These are phyloP conservation scores for Cryptoleucopteryx plumbea DNA, from an alignment of 2,113 vertebrate species.

Conservation along the genomic window DNA sequence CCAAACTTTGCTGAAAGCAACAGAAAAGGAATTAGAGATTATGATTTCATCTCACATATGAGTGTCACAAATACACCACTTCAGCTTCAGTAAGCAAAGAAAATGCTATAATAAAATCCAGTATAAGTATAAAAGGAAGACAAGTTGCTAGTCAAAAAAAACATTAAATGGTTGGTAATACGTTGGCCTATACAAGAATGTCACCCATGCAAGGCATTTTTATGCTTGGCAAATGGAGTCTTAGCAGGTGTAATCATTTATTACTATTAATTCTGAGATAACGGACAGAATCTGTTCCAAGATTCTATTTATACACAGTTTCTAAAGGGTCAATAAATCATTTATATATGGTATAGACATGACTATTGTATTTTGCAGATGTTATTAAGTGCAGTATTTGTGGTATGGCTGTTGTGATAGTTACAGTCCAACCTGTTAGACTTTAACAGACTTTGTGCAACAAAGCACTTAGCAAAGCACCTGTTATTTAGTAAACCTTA, in stretches of 20 bases:
- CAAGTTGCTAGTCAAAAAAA: neutral
- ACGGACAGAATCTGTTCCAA: neutral
- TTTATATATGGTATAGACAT: neutral
- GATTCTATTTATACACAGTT: neutral
- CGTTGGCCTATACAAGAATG: neutral
- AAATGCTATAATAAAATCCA: neutral
- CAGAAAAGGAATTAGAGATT: neutral
- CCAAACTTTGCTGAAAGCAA: neutral
- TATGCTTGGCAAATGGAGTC: neutral
- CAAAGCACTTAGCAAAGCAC: neutral
- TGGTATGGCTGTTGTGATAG: neutral
- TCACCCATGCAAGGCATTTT: neutral
- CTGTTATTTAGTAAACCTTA: neutral
- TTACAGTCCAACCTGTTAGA: neutral
- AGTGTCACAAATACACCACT: neutral
- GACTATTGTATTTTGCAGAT: neutral
- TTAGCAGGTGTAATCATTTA: neutral
- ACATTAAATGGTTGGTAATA: neutral
- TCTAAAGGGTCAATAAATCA: neutral
- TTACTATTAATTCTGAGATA: neutral
- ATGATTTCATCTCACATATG: neutral
- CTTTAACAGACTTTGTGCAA: neutral
- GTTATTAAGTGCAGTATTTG: neutral
- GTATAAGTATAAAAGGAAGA: neutral
- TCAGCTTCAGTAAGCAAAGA: neutral